Percentiles rank a stretch among this genome's conserved stretches.
These are phyloP conservation scores for Muntiacus reevesi DNA, from an alignment of 2,113 vertebrate genomes.

Conservation along the genomic window DNA sequence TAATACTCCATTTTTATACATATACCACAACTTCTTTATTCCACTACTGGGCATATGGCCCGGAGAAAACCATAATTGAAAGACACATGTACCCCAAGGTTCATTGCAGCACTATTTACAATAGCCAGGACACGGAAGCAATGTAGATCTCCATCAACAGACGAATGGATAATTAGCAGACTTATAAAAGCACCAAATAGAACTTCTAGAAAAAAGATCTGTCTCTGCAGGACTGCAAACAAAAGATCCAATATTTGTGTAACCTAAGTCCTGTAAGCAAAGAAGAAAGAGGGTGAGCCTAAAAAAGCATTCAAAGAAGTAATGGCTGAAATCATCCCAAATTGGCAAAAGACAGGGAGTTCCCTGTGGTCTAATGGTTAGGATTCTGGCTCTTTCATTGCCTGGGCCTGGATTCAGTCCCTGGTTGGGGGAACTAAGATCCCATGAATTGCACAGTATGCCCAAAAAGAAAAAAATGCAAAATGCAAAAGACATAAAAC, in stretches of 20 bases:
- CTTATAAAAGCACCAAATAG: not conserved
- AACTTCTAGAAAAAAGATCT: not conserved
- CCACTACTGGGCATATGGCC: not conserved
- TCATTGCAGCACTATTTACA: not conserved
- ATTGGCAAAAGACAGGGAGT: not conserved
- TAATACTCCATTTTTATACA: not conserved
- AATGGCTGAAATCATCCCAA: not conserved
- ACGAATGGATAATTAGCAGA: not conserved
- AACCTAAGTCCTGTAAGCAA: not conserved
- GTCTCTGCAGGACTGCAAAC: not conserved
- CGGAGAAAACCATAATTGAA: not conserved
- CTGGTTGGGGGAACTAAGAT: not conserved
- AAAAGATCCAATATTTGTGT: not conserved
- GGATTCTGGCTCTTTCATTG: not conserved
- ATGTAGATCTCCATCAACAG: not conserved
- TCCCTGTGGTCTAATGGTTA: not conserved
- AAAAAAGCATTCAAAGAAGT: not conserved
- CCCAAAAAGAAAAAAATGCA: not conserved
- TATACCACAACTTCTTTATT: not conserved
- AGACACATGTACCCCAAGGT: not conserved
- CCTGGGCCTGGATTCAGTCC: not conserved
- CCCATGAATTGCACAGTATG: not conserved
- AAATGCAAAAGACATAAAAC: not conserved
- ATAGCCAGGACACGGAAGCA: not conserved
- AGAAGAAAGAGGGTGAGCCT: not conserved